Evolutionary conservation across 2,888 invertebrate species (phyloP).

Genomic region (Mythimna lalbum): DNA sequence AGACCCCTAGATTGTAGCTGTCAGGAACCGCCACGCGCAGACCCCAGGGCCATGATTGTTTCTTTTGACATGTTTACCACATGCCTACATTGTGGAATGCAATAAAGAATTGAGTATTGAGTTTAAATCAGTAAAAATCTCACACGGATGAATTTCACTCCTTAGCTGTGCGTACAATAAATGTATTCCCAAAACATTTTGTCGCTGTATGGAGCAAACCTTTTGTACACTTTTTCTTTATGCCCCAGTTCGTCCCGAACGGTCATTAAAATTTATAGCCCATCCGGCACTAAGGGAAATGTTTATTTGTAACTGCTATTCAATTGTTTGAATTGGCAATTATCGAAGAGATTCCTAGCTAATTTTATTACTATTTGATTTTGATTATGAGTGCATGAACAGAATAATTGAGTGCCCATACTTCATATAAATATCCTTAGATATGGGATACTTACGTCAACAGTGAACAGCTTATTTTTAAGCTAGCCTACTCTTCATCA

Average conservation of each 20-base stretch:
- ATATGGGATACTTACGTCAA: no score
- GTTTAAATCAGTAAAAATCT: no score
- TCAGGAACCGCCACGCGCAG: no score
- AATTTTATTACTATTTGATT: conserved; percentile 2
- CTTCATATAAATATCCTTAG: neutral
- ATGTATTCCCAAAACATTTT: neutral
- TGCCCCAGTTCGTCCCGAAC: neutral
- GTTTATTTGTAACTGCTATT: conserved; percentile 37
- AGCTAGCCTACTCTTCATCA: no score
- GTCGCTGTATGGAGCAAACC: neutral
- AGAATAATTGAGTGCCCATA: neutral
- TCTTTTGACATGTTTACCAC: no score
- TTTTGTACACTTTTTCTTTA: neutral
- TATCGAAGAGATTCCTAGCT: conserved; percentile 16
- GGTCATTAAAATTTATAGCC: conserved; percentile 56
- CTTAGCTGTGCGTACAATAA: no score
- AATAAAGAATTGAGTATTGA: no score
- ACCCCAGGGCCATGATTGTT: no score
- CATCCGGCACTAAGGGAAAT: conserved; percentile 45
- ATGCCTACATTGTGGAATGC: no score
- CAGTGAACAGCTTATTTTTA: no score
- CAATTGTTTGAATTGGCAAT: conserved; percentile 22
- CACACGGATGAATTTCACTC: no score
- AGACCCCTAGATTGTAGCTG: no score
- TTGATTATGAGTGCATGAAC: neutral